Evolutionary conservation across 2,888 invertebrate species (phyloP).

Genomic region (Dynastes maya): DNA sequence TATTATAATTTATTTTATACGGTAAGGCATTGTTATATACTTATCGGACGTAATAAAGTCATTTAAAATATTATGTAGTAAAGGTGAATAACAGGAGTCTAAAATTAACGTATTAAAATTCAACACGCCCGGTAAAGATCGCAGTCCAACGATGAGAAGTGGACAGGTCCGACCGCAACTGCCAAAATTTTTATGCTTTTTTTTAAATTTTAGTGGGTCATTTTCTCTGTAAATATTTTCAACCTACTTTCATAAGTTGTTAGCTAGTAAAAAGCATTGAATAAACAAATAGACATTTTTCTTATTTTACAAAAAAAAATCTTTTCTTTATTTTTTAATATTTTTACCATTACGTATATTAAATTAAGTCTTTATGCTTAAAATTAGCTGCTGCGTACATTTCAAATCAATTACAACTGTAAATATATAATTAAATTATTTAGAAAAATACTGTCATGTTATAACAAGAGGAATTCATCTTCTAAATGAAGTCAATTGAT

Average conservation of each 20-base stretch:
- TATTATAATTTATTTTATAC: constrained; percentile 14
- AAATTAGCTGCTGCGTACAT: no score
- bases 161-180: constrained; percentile 1
- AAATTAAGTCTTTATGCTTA: no score
- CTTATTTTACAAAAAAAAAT: no score
- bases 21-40: constrained; percentile 32
- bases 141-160: neutral
- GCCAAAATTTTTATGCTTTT: neutral
- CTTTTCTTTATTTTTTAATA: no score
- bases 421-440: no score
- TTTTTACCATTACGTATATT: no score
- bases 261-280: no score
- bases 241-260: constrained; percentile 1
- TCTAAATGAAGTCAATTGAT: no score
- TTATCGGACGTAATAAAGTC: constrained; percentile 32
- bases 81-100: constrained; percentile 27
- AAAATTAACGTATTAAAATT: constrained; percentile 25
- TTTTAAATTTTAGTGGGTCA: constrained; percentile 4
- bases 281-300: no score
- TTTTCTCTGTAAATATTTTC: neutral
- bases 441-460: no score
- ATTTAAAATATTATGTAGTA: constrained; percentile 28
- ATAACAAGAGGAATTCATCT: no score
- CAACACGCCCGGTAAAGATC: neutral
- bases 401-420: no score